Evolutionary conservation across 2,113 vertebrate genomes (phyloP), one percentile per base, ranked within the genome.

Genomic region (Cariama cristata): DNA sequence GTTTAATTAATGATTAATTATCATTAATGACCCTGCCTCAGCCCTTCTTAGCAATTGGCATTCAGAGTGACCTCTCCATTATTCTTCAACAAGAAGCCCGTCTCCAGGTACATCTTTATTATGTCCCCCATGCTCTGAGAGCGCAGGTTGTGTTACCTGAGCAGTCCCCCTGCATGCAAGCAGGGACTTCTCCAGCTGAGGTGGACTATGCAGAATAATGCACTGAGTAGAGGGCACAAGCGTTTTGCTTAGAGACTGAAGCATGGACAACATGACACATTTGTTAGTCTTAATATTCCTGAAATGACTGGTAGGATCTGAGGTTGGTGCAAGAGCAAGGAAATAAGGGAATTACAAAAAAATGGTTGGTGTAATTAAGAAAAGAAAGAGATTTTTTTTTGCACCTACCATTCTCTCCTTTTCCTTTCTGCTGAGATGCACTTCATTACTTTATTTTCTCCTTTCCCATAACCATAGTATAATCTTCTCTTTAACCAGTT

Each of bases 401-500:
- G 22, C 0, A 0, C 19, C 33, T 69, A n/a, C 20, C n/a, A 8
- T 73, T 82, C 5, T 86, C 55, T 87, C 40, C 24, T 58, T 80
- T 88, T 93, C 45, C 33, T 45, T 44, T 86, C 24, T 71, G 33
- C 62, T 77, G 59, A 89, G 60, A 76, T 91, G 69, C 47, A 85
- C 84, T 69, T 95, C 62, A 47, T 95, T 95, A 77, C 30, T 73
- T 86, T 69, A 58, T 83, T 71, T 95, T 84, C 83, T 76, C 59
- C 60, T 96, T 97, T 98, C 96, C 95, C 90, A 94, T 94, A 95
- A 95, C 62, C 38, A 22, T 92, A 84, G 91, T 94, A 83, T 85
- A 96, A 97, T 97, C 9, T 93, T 93, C 90, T 96, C 87, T 95
- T 97, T 98, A 97, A 98, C 97, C 90, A 95, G 92, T 96, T 97